Percentiles rank a stretch among this genome's conserved stretches.
Conservation (phyloP, 2,113 vertebrate genomes). For the Pao palembangensis region DNA sequence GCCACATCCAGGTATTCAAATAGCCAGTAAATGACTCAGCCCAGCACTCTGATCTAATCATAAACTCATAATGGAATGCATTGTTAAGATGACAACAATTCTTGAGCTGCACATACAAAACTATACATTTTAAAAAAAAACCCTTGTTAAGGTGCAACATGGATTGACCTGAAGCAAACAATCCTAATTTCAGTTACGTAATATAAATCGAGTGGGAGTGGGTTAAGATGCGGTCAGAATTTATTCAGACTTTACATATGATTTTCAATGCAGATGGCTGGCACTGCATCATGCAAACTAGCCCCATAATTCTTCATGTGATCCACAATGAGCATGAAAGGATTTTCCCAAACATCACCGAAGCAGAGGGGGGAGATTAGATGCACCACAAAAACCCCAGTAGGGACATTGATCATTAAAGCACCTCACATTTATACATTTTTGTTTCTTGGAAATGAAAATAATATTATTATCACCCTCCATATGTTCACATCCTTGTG, state of each 20-base stretch:
- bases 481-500: too few species aligned
- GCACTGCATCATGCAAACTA: constrained; percentile 67
- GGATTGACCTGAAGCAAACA: constrained; percentile 21
- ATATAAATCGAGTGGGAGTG: constrained; percentile 30
- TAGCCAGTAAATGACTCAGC: constrained; percentile 29
- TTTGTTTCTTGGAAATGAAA: too few species aligned
- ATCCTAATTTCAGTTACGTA: constrained; percentile 11
- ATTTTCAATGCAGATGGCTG: constrained; percentile 72
- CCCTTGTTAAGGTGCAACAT: background rate
- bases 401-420: too few species aligned
- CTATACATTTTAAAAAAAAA: too few species aligned
- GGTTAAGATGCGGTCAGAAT: constrained; percentile 57
- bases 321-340: constrained; percentile 33
- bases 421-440: too few species aligned
- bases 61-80: constrained; percentile 15
- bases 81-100: background rate
- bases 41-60: background rate
- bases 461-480: too few species aligned
- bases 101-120: too few species aligned
- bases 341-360: constrained; percentile 36
- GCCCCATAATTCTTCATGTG: constrained; percentile 20
- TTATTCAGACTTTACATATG: constrained; percentile 70
- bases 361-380: background rate
- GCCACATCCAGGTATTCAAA: constrained; percentile 74
- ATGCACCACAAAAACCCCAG: too few species aligned